Conservation (phyloP, 2,113 vertebrate species). For the Cochlearius cochlearius region DNA sequence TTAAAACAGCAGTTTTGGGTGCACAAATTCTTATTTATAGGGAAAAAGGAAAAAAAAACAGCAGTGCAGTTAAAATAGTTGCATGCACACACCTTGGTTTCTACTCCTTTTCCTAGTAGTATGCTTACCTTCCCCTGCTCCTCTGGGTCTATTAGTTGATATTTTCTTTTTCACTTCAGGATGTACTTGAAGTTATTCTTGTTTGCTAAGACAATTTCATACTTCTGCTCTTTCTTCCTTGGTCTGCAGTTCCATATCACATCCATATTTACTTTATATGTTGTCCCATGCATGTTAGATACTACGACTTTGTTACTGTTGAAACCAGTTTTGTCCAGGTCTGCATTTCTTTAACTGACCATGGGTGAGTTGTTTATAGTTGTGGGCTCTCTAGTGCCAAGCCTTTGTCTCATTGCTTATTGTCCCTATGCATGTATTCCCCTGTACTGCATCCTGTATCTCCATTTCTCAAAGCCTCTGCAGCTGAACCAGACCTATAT, state of each 20-base stretch:
- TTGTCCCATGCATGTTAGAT: not conserved
- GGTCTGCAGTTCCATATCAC: not conserved
- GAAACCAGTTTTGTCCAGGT: not conserved
- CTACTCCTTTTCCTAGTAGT: not conserved
- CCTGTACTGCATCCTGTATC: not conserved
- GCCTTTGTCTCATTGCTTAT: not conserved
- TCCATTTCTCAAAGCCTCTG: not conserved
- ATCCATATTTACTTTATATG: not conserved
- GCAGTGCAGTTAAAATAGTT: not conserved
- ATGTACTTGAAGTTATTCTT: not conserved
- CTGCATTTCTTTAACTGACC: not conserved
- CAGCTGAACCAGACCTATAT: not conserved
- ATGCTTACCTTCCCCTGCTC: not conserved
- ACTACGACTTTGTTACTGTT: not conserved
- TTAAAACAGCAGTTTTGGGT: not conserved
- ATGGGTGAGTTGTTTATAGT: not conserved
- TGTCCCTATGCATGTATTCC: not conserved
- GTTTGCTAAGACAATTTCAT: not conserved
- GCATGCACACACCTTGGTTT: fast-evolving
- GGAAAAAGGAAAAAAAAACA: not conserved
- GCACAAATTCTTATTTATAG: not conserved
- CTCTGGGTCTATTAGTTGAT: not conserved
- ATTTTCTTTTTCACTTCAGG: not conserved
- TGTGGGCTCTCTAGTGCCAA: not conserved
- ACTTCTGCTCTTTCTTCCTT: not conserved